Conservation (phyloP, 2,113 vertebrate genomes). For the Smithornis capensis region DNA sequence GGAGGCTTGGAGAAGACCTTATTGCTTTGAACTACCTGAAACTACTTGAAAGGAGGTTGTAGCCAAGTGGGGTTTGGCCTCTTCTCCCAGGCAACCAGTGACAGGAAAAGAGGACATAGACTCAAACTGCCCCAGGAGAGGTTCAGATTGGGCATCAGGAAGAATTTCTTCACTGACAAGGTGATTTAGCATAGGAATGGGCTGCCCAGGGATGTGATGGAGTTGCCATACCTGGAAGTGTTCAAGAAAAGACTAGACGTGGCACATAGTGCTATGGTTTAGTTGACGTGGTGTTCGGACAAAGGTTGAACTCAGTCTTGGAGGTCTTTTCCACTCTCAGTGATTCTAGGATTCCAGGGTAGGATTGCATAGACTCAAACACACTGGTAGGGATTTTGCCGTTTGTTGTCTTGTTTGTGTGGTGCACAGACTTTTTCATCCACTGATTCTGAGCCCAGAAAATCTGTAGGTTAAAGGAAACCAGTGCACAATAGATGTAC, state of each 20-base stretch:
- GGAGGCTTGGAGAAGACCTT: neutral
- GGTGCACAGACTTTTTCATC: neutral
- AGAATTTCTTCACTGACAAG: neutral
- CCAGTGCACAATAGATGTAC: accelerated
- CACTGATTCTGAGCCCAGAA: neutral
- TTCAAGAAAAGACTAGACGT: accelerated
- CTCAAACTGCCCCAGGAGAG: neutral
- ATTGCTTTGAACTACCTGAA: neutral
- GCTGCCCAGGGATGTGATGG: neutral
- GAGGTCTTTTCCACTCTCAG: neutral
- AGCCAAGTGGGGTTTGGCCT: neutral
- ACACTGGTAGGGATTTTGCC: accelerated
- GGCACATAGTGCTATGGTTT: neutral
- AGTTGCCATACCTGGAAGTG: neutral
- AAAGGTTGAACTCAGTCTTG: neutral
- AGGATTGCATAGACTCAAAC: neutral
- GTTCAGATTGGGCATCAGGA: neutral
- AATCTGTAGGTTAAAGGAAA: neutral
- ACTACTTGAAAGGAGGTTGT: neutral
- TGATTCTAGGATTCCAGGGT: neutral
- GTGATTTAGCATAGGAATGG: neutral
- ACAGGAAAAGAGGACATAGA: no score
- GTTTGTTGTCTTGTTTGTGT: accelerated
- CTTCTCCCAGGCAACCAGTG: neutral
- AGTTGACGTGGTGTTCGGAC: neutral